These are phyloP conservation scores for Sebastolobus alascanus DNA, from an alignment of 2,797 vertebrate genomes.

Conservation along the genomic window DNA sequence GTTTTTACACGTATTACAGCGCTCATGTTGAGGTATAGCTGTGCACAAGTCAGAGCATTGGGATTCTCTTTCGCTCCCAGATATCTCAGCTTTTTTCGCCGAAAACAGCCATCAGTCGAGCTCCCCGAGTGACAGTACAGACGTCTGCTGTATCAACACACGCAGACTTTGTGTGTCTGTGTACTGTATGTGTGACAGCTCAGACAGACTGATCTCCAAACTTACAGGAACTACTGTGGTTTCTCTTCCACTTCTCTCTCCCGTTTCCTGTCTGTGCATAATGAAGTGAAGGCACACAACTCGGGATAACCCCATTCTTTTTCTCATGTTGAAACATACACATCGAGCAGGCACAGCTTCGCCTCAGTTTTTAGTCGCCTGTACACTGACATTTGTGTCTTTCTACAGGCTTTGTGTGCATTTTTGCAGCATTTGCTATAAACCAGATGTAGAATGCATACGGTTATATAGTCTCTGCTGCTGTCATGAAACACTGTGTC, in stretches of 20 bases:
- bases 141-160: conserved; percentile 40
- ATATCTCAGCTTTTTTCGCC: conserved; percentile 11
- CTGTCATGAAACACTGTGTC: not conserved
- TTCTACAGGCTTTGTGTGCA: not conserved
- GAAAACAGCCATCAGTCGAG: conserved; percentile 44
- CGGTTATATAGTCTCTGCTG: not conserved
- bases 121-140: conserved; percentile 37
- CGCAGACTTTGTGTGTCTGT: conserved; percentile 39
- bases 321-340: not conserved
- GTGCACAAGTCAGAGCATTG: conserved; percentile 19
- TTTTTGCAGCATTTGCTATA: conserved; percentile 1
- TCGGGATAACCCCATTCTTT: not conserved
- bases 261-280: conserved; percentile 19
- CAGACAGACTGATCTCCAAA: conserved; percentile 51
- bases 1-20: not conserved
- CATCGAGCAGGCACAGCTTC: not conserved
- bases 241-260: conserved; percentile 20
- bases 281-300: conserved; percentile 12
- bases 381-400: conserved; percentile 1
- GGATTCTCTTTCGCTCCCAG: conserved; percentile 16
- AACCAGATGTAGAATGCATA: not conserved
- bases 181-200: conserved; percentile 44
- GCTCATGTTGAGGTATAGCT: not conserved
- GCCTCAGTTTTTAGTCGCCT: not conserved
- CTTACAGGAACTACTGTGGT: conserved; percentile 39